Percentiles rank a stretch among this genome's conserved stretches.
phyloP scores from a whole-genome alignment of 2,888 invertebrate species.

The Luffia ferchaultella region DNA sequence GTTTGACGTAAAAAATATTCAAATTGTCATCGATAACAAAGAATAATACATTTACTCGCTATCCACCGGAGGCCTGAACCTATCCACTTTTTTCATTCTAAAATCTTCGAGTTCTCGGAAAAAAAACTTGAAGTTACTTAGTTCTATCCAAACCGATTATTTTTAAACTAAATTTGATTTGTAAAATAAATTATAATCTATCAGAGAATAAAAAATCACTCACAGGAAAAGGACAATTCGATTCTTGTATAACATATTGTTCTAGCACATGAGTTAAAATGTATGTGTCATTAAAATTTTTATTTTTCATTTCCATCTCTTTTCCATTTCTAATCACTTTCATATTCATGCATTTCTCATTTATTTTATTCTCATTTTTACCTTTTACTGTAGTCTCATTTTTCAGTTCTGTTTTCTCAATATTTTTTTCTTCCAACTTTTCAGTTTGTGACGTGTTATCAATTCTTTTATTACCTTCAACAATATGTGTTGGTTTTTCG shows the following conservation, averaged over 20 bases:
- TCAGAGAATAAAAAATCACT: slow-evolving; percentile 27
- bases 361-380: slow-evolving; percentile 21
- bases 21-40: too few relatives aligned
- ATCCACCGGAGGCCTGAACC: too few relatives aligned
- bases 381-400: slow-evolving; percentile 17
- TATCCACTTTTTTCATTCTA: too few relatives aligned
- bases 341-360: neutral
- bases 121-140: too few relatives aligned
- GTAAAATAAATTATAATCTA: too few relatives aligned
- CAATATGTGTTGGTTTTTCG: too few relatives aligned
- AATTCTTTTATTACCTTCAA: too few relatives aligned
- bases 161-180: too few relatives aligned
- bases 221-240: slow-evolving; percentile 52
- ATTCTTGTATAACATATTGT: slow-evolving; percentile 55
- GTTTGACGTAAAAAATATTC: too few relatives aligned
- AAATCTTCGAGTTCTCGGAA: too few relatives aligned
- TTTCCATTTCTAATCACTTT: neutral
- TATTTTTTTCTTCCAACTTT: slow-evolving; percentile 15
- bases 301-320: neutral
- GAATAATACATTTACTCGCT: too few relatives aligned
- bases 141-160: too few relatives aligned
- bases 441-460: neutral
- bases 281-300: neutral
- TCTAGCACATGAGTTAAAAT: slow-evolving; percentile 49
- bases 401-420: slow-evolving; percentile 13